Evolutionary conservation across 1,140 invertebrate species (phyloP).

Genomic region (Patella vulgata): DNA sequence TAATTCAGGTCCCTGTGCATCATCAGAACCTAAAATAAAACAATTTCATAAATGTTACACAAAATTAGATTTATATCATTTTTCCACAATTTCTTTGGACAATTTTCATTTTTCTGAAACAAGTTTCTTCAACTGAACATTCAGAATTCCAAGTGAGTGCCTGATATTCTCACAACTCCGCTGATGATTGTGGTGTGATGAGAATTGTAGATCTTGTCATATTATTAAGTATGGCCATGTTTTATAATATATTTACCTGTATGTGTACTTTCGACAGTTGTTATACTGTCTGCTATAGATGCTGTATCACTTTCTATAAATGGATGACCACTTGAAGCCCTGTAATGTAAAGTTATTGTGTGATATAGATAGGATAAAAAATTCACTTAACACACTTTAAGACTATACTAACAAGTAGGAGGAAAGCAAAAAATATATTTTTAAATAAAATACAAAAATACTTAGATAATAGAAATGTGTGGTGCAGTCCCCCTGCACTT

Average conservation of each 20-base stretch:
- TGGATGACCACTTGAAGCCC: constrained; percentile 46
- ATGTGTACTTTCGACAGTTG: constrained; percentile 59
- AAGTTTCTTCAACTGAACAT: not conserved
- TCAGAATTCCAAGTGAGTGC: not conserved
- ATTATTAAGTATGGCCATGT: too few relatives aligned
- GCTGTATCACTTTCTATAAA: constrained; percentile 53
- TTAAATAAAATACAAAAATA: too few relatives aligned
- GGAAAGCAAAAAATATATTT: too few relatives aligned
- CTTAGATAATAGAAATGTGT: too few relatives aligned
- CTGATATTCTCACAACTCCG: not conserved
- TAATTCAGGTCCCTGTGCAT: constrained; percentile 51
- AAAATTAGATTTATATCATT: not conserved
- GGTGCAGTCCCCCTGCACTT: too few relatives aligned
- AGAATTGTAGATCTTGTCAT: too few relatives aligned
- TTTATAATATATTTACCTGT: constrained; percentile 54
- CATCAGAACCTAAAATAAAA: constrained; percentile 52
- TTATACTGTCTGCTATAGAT: constrained; percentile 44
- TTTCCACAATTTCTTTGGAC: not conserved
- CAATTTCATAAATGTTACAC: not conserved
- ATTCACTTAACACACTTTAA: too few relatives aligned
- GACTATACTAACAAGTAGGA: too few relatives aligned
- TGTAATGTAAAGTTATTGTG: too few relatives aligned
- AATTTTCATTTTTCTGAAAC: not conserved
- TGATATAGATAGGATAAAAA: too few relatives aligned
- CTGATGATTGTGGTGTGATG: too few relatives aligned